Evolutionary conservation across 23 tunicate genomes (phyloP).

Genomic region (Trididemnum clinides): DNA sequence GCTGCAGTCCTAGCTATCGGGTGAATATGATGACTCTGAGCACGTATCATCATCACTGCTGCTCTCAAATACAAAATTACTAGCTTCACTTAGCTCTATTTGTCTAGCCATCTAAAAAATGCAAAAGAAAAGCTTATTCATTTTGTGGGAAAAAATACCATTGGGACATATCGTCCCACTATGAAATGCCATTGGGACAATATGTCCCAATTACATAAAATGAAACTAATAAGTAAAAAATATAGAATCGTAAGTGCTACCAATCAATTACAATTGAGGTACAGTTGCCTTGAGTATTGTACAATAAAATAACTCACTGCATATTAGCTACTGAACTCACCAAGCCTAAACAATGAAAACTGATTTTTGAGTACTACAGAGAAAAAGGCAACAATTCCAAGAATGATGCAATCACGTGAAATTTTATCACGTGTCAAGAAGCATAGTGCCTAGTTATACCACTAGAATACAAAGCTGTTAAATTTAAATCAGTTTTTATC

Average conservation of each 20-base stretch:
- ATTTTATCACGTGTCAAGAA: slow-evolving; percentile 15
- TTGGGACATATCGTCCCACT: slow-evolving; percentile 7
- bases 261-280: slow-evolving; percentile 19
- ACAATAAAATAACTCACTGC: slow-evolving; percentile 22
- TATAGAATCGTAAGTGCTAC: slow-evolving; percentile 15
- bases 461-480: slow-evolving; percentile 6
- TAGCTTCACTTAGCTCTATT: slow-evolving; percentile 12
- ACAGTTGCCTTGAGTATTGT: slow-evolving; percentile 24
- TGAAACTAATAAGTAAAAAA: slow-evolving; percentile 8
- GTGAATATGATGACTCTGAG: slow-evolving; percentile 17
- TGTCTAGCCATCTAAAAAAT: slow-evolving; percentile 4
- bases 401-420: slow-evolving; percentile 19
- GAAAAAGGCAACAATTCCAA: slow-evolving; percentile 1
- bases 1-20: slow-evolving; percentile 17
- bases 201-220: slow-evolving; percentile 17
- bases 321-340: slow-evolving; percentile 11
- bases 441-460: slow-evolving; percentile 21
- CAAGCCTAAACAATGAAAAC: slow-evolving; percentile 11
- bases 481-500: not conserved
- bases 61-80: slow-evolving; percentile 15
- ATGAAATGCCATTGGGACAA: slow-evolving; percentile 26
- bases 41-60: slow-evolving; percentile 21
- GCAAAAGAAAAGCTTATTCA: not conserved
- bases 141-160: slow-evolving; percentile 5
- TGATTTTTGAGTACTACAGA: slow-evolving; percentile 5